phyloP scores from a whole-genome alignment of 2,888 invertebrate genomes.

The Timema cristinae region DNA sequence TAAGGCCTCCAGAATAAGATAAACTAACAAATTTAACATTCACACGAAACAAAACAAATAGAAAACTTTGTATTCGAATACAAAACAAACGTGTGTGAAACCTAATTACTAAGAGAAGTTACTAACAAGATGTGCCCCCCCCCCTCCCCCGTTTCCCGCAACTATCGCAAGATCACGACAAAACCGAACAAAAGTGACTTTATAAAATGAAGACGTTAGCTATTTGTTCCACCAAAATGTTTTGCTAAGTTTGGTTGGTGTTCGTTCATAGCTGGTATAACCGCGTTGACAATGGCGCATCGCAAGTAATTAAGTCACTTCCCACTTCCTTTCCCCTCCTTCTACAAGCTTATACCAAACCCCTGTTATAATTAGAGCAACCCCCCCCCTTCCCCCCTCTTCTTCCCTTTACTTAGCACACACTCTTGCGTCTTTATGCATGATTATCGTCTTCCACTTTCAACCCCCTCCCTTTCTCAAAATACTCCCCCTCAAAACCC shows the following conservation, averaged over 20 bases:
- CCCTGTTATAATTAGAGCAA: no score
- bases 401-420: constrained; percentile 17
- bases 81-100: no score
- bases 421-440: constrained; percentile 18
- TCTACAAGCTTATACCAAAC: no score
- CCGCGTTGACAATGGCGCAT: constrained; percentile 27
- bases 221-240: no score
- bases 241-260: constrained; percentile 19
- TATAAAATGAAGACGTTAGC: no score
- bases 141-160: neutral
- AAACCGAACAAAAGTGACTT: neutral
- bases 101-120: no score
- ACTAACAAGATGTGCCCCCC: neutral
- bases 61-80: no score
- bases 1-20: no score
- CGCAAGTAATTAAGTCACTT: constrained; percentile 26
- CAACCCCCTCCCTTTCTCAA: constrained; percentile 8
- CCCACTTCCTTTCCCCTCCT: constrained; percentile 11
- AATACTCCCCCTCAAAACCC: neutral
- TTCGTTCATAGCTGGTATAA: constrained; percentile 17
- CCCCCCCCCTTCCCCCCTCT: constrained; percentile 13
- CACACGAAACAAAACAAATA: no score
- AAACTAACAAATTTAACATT: no score
- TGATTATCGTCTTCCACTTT: constrained; percentile 13
- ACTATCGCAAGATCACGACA: neutral